These are phyloP conservation scores for Heliconius ismenius DNA, from an alignment of 2,888 invertebrate genomes.

Conservation along the genomic window DNA sequence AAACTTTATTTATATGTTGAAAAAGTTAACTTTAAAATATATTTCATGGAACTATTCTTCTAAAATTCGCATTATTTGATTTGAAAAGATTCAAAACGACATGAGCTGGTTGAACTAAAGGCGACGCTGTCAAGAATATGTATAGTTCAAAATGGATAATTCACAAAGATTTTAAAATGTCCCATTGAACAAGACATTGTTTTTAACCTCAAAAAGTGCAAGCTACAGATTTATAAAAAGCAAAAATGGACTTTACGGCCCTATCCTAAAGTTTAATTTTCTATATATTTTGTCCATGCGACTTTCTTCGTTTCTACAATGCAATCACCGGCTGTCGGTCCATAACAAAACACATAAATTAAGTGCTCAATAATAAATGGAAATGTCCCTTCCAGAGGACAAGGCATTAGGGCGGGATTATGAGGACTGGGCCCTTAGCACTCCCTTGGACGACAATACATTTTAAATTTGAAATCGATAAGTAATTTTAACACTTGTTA, in stretches of 20 bases:
- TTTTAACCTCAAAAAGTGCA: constrained; percentile 46
- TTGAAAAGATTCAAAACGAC: constrained; percentile 56
- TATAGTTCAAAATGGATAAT: constrained; percentile 52
- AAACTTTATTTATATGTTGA: constrained; percentile 37
- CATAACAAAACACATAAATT: constrained; percentile 83
- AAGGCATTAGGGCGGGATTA: constrained; percentile 82
- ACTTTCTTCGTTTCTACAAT: constrained; percentile 54
- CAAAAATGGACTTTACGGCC: constrained; percentile 44
- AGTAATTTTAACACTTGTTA: constrained; percentile 16
- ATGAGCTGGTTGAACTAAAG: constrained; percentile 46
- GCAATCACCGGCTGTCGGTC: constrained; percentile 72
- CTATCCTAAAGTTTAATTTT: constrained; percentile 46
- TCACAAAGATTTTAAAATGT: constrained; percentile 61
- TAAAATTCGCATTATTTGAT: constrained; percentile 57
- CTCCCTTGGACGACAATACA: constrained; percentile 49
- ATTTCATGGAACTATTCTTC: constrained; percentile 47
- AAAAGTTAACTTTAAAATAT: constrained; percentile 42
- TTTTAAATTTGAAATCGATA: constrained; percentile 13
- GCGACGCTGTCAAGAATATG: constrained; percentile 44
- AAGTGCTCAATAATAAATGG: constrained; percentile 83
- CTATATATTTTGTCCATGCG: constrained; percentile 20
- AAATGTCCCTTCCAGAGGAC: constrained; percentile 82
- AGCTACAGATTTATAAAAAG: constrained; percentile 39
- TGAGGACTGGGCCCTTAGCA: constrained; percentile 72
- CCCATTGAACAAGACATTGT: constrained; percentile 63